Evolutionary conservation across 2,113 vertebrate species (phyloP).

Genomic region (Xiphophorus couchianus): DNA sequence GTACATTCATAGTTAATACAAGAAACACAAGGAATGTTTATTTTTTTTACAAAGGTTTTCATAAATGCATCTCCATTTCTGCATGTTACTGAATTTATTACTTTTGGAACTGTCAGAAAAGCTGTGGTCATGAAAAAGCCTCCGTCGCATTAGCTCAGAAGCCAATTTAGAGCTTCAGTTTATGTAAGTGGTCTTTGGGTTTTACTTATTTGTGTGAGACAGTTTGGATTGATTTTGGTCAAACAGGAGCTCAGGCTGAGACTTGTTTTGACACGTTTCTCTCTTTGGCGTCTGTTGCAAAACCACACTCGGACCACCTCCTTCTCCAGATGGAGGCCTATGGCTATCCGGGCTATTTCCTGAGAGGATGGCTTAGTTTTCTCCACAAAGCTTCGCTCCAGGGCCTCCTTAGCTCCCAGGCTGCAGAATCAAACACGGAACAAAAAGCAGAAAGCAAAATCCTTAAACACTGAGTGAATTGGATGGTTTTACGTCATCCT

Average conservation of each 20-base stretch:
- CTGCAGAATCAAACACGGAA: slow-evolving; percentile 69
- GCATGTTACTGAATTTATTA: neutral
- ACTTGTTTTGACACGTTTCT: slow-evolving; percentile 98
- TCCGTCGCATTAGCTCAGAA: neutral
- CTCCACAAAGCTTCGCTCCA: slow-evolving; percentile 93
- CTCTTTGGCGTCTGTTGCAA: slow-evolving; percentile 95
- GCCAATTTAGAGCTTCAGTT: neutral
- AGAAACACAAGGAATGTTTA: neutral
- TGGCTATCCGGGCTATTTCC: slow-evolving; percentile 95
- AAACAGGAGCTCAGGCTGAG: slow-evolving; percentile 91
- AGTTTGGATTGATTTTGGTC: slow-evolving; percentile 86
- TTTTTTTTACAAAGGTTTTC: neutral
- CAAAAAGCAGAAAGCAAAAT: neutral
- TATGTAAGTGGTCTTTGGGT: slow-evolving; percentile 49
- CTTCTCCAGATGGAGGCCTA: slow-evolving; percentile 95
- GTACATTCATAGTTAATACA: neutral
- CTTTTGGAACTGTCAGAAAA: neutral
- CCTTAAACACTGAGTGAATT: neutral
- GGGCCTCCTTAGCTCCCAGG: slow-evolving; percentile 93
- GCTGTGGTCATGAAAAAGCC: neutral
- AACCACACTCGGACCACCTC: slow-evolving; percentile 99
- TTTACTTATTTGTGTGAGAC: slow-evolving; percentile 77
- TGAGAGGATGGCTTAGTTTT: slow-evolving; percentile 97
- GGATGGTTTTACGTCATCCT: neutral
- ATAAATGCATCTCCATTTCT: neutral